Evolutionary conservation across 2,113 vertebrate species (phyloP).

Genomic region (Phaetusa simplex): DNA sequence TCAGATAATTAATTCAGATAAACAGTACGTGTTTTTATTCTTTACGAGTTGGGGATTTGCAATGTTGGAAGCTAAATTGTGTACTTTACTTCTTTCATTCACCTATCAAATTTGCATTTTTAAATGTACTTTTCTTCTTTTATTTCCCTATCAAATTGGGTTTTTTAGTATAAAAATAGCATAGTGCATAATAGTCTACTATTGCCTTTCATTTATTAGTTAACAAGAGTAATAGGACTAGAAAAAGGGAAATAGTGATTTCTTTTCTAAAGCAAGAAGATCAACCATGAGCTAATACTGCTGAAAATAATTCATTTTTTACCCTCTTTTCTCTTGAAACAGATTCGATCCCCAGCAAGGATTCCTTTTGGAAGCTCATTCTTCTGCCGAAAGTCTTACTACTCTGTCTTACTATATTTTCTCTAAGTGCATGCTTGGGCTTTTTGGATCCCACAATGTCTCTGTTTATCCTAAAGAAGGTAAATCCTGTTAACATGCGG

Average conservation of each 20-base stretch:
- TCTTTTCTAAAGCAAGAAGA: background rate
- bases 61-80: background rate
- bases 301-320: background rate
- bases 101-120: background rate
- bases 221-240: background rate
- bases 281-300: background rate
- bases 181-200: background rate
- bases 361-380: slow-evolving; percentile 86
- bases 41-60: background rate
- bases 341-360: slow-evolving; percentile 79
- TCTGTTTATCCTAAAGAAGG: slow-evolving; percentile 85
- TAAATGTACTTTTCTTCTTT: background rate
- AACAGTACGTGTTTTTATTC: background rate
- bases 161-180: background rate
- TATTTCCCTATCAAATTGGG: background rate
- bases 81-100: background rate
- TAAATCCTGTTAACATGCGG: slow-evolving; percentile 51
- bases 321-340: background rate
- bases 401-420: slow-evolving; percentile 82
- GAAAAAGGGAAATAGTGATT: background rate
- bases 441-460: slow-evolving; percentile 93
- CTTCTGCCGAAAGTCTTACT: slow-evolving; percentile 78
- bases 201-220: background rate
- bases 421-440: slow-evolving; percentile 83
- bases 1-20: too few species aligned